phyloP scores from a whole-genome alignment of 2,797 vertebrate species.

The Ctenochaetus hawaiiensis region DNA sequence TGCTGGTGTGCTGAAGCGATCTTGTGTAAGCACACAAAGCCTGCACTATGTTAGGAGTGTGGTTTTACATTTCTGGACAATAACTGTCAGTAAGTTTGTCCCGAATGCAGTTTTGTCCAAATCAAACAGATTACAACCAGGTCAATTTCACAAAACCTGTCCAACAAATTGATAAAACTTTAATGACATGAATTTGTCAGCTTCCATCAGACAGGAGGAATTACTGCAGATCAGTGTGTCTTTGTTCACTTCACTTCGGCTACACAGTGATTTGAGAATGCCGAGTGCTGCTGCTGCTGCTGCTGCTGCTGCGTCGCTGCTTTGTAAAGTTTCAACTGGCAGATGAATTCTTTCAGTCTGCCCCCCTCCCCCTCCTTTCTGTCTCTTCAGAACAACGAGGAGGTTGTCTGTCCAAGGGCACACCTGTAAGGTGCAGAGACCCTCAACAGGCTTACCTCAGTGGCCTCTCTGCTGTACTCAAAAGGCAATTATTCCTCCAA shows the following conservation, averaged over 20 bases:
- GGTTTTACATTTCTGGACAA: constrained; percentile 43
- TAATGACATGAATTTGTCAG: constrained; percentile 70
- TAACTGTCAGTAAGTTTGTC: constrained; percentile 71
- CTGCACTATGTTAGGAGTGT: constrained; percentile 19
- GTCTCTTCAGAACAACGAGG: constrained; percentile 88
- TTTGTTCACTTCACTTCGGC: constrained; percentile 73
- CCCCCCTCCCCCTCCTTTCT: constrained; percentile 52
- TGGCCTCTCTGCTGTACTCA: constrained; percentile 87
- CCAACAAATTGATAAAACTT: constrained; percentile 74
- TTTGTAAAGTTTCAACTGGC: constrained; percentile 87
- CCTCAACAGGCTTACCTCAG: constrained; percentile 88
- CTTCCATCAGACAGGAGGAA: constrained; percentile 68
- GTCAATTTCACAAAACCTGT: constrained; percentile 73
- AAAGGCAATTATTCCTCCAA: constrained; percentile 92
- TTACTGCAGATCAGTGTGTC: constrained; percentile 72
- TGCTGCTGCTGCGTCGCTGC: constrained; percentile 66
- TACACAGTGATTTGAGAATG: constrained; percentile 67
- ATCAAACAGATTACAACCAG: constrained; percentile 79
- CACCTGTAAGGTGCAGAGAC: constrained; percentile 92
- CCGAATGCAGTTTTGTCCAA: constrained; percentile 47
- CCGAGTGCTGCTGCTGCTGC: constrained; percentile 63
- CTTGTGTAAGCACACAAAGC: constrained; percentile 48
- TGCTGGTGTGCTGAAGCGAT: constrained; percentile 1
- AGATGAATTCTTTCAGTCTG: constrained; percentile 89
- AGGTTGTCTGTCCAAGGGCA: constrained; percentile 89